Evolutionary conservation across 2,113 vertebrate genomes (phyloP), one percentile per base, ranked within the genome.

Genomic region (Xenus cinereus): DNA sequence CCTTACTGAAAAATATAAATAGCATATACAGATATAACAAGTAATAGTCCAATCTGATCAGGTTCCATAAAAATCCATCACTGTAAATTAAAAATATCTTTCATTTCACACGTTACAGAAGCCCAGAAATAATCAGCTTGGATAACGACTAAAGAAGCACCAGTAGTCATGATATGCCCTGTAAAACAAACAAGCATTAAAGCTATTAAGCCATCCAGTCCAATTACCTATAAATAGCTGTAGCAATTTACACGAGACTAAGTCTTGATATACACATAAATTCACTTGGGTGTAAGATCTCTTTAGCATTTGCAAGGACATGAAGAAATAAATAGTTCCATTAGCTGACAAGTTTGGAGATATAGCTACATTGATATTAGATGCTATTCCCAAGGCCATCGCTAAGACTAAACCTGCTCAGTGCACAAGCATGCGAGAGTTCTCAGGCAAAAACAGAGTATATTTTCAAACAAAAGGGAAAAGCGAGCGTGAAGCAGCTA

Each of bases 131-230:
- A 79, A 91, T 45, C 35, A 72, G 41, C 35, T 17, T 69, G 54
- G 59, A 33, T 62, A 63, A 54, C 10, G 4, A 37, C 75, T 92
- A 66, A 93, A 88, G 82, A 71, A 94, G 30, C 78, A 85, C 12
- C 30, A 73, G 37, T 2, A 88, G 41, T 63, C 63, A 67, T 7
- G 67, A 85, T 48, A 48, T 56, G 27, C 23, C 43, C 77, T 74
- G 68, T 46, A 84, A 88, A 95, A 80, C 45, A 91, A 94, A 83
- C 89, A 88, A 68, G 51, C 59, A 94, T 63, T 71, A 92, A 91
- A 87, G 28, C 78, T 93, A 32, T 75, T 76, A 85, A 94, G 33
- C 41, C 76, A 71, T 26, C 56, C 72, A 88, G 67, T 24, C 50
- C 84, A 95, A 57, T 54, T 87, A 83, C 48, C 59, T 89, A 68